Conservation (phyloP, 2,888 invertebrate species). For the Perizoma affinitatum region DNA sequence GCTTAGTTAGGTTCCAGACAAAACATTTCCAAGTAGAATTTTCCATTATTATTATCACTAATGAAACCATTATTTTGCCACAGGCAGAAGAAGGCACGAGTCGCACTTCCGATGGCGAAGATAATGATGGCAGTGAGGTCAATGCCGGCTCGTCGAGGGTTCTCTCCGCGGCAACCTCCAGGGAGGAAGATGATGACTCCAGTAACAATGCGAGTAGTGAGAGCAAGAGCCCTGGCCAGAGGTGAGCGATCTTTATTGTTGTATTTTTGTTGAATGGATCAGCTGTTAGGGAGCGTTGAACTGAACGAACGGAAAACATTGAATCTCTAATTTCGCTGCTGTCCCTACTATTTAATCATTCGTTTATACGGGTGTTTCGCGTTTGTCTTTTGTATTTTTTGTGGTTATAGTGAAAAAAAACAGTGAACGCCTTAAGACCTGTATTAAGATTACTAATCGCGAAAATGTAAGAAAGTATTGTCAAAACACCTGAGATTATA, state of each 20-base stretch:
- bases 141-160: conserved; percentile 74
- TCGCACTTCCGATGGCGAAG: conserved; percentile 72
- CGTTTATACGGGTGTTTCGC: no score
- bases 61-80: conserved; percentile 36
- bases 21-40: neutral
- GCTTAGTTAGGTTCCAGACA: no score
- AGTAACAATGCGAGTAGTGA: conserved; percentile 88
- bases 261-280: neutral
- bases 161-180: conserved; percentile 86
- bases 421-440: no score
- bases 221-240: conserved; percentile 88
- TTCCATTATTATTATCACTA: conserved; percentile 7
- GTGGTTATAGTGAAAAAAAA: no score
- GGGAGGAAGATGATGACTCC: conserved; percentile 89
- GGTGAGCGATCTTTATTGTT: conserved; percentile 70
- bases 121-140: conserved; percentile 72
- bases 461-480: no score
- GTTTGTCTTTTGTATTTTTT: no score
- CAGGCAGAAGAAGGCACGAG: conserved; percentile 81
- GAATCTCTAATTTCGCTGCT: neutral
- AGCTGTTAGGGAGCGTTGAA: neutral
- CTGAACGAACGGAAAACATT: neutral
- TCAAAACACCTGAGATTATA: no score
- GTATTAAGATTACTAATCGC: no score
- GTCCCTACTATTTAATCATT: no score